Conservation (phyloP, 2,113 vertebrate species). For the Pelodiscus sinensis region DNA sequence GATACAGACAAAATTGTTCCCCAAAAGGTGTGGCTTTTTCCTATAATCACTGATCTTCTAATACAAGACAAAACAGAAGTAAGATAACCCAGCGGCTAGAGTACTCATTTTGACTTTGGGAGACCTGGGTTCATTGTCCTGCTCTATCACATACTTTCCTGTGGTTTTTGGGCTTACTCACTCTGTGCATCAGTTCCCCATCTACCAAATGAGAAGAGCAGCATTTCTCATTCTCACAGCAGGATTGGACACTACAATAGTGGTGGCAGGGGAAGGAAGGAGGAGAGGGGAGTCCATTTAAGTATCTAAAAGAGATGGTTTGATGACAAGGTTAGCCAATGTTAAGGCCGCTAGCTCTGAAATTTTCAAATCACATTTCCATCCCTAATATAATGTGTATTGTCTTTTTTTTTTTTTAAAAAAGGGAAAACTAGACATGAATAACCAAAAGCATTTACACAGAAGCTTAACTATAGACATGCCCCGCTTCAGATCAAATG, state of each 20-base stretch:
- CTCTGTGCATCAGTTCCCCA: neutral
- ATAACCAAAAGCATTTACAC: conserved; percentile 33
- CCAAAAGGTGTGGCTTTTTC: neutral
- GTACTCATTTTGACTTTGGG: neutral
- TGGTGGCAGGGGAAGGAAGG: no score
- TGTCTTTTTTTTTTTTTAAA: conserved; percentile 24
- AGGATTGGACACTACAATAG: neutral
- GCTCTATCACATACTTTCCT: neutral
- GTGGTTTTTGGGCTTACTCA: neutral
- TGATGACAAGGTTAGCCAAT: neutral
- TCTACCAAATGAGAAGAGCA: neutral
- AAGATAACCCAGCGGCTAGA: neutral
- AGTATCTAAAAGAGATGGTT: neutral
- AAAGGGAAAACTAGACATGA: conserved; percentile 8
- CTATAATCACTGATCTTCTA: neutral
- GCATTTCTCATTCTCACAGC: accelerated
- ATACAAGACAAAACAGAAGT: neutral
- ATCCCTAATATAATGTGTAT: neutral
- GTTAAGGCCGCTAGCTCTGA: neutral
- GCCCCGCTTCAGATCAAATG: conserved; percentile 59
- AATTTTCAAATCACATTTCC: conserved; percentile 6
- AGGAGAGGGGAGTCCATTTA: neutral
- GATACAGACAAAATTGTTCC: neutral
- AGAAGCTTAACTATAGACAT: conserved; percentile 60
- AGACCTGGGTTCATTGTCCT: neutral